Percentiles rank a stretch among this genome's conserved stretches.
These are phyloP conservation scores for Shargacucullia verbasci DNA, from an alignment of 2,888 invertebrate species.

Conservation along the genomic window DNA sequence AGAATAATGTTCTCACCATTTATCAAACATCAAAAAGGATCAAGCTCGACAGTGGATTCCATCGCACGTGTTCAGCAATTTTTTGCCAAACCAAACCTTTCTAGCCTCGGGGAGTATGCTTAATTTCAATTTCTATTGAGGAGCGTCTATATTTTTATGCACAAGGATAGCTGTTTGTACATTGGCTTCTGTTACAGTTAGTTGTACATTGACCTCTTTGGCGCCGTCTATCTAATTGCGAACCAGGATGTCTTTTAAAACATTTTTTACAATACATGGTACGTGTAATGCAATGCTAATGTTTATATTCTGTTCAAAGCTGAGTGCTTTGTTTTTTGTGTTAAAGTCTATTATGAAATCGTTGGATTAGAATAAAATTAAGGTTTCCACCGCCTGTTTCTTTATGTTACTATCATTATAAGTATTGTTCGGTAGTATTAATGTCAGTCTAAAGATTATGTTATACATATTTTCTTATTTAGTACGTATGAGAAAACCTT, in stretches of 20 bases:
- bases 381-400: background rate
- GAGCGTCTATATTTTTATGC: slow-evolving; percentile 30
- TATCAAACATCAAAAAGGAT: background rate
- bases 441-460: background rate
- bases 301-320: background rate
- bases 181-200: slow-evolving; percentile 41
- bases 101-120: slow-evolving; percentile 19
- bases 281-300: slow-evolving; percentile 33
- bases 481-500: too few species aligned
- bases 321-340: background rate
- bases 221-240: slow-evolving; percentile 47
- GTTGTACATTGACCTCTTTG: slow-evolving; percentile 50
- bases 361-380: slow-evolving; percentile 5
- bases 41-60: background rate
- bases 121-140: slow-evolving; percentile 21
- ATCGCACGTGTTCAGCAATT: slow-evolving; percentile 24
- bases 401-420: background rate
- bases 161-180: slow-evolving; percentile 19
- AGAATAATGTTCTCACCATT: background rate
- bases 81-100: slow-evolving; percentile 21
- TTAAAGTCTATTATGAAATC: background rate
- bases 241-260: slow-evolving; percentile 40
- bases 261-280: slow-evolving; percentile 25
- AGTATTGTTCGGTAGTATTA: background rate
- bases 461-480: background rate